A percentile compares a stretch with the other conserved stretches of the same genome.
phyloP scores from a whole-genome alignment of 2,797 vertebrate species.

The Naso thynnoides region DNA sequence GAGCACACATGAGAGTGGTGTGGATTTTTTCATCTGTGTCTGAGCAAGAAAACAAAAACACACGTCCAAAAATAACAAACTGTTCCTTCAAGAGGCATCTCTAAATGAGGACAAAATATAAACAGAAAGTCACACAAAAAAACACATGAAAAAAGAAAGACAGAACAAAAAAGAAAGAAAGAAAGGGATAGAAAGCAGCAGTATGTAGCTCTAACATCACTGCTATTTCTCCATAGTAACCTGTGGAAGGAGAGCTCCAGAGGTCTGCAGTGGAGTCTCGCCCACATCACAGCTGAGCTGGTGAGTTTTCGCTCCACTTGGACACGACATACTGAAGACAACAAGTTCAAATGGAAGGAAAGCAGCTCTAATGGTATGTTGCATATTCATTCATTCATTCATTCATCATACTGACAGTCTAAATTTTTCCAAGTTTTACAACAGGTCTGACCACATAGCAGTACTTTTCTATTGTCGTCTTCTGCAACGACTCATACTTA shows the following conservation, averaged over 20 bases:
- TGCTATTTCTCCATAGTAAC: slow-evolving; percentile 77
- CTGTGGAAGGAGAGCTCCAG: slow-evolving; percentile 92
- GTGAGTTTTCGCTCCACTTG: slow-evolving; percentile 92
- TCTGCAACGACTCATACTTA: neutral
- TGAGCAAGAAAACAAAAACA: neutral
- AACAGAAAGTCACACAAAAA: no score
- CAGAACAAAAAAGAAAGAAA: neutral
- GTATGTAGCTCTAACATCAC: no score
- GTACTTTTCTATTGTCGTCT: neutral
- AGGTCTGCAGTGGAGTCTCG: slow-evolving; percentile 89
- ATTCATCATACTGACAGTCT: no score
- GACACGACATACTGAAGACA: slow-evolving; percentile 92
- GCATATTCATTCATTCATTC: neutral
- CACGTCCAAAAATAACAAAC: no score
- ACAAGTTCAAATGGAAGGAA: slow-evolving; percentile 96
- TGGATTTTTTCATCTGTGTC: neutral
- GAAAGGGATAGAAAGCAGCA: neutral
- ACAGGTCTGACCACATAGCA: neutral
- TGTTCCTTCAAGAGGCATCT: no score
- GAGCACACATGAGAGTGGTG: neutral
- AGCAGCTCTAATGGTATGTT: slow-evolving; percentile 87
- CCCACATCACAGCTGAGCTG: slow-evolving; percentile 91
- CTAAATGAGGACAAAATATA: neutral
- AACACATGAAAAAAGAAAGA: neutral
- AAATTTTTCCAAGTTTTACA: neutral